Percentiles rank a stretch among this genome's conserved stretches.
phyloP scores from a whole-genome alignment of 2,797 vertebrate genomes.

The Chanos chanos region DNA sequence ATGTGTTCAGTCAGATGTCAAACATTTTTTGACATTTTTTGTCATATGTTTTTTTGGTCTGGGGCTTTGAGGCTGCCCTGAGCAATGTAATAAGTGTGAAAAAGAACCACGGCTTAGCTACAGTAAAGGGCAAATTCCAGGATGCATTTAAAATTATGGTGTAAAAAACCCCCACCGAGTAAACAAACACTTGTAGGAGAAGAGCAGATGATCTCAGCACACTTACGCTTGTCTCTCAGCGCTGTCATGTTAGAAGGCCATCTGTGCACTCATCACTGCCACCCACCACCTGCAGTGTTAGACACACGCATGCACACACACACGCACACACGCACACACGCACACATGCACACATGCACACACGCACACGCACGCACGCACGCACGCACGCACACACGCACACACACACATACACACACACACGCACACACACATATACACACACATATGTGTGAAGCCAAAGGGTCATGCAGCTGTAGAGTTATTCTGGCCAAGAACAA shows the following conservation, averaged over 20 bases:
- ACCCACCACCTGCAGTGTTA: conserved; percentile 18
- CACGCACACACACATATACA: background rate
- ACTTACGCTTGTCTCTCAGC: conserved; percentile 24
- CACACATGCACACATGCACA: background rate
- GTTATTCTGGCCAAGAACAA: conserved; percentile 9
- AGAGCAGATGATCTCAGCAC: conserved; percentile 31
- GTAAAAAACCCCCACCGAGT: conserved; percentile 17
- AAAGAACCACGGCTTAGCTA: too few relatives aligned
- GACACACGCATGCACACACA: background rate
- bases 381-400: too few relatives aligned
- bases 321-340: conserved; percentile 1
- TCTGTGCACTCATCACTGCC: conserved; percentile 38
- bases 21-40: too few relatives aligned
- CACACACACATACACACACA: background rate
- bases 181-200: conserved; percentile 6
- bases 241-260: conserved; percentile 30
- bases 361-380: too few relatives aligned
- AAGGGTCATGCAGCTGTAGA: conserved; percentile 36
- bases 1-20: too few relatives aligned
- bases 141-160: background rate
- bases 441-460: background rate
- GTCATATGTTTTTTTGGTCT: too few relatives aligned
- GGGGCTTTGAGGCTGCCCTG: too few relatives aligned
- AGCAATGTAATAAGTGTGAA: too few relatives aligned
- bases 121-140: too few relatives aligned